Evolutionary conservation across 2,113 vertebrate species (phyloP), one percentile per base, ranked within the genome.

Genomic region (Dipodomys stephensi): DNA sequence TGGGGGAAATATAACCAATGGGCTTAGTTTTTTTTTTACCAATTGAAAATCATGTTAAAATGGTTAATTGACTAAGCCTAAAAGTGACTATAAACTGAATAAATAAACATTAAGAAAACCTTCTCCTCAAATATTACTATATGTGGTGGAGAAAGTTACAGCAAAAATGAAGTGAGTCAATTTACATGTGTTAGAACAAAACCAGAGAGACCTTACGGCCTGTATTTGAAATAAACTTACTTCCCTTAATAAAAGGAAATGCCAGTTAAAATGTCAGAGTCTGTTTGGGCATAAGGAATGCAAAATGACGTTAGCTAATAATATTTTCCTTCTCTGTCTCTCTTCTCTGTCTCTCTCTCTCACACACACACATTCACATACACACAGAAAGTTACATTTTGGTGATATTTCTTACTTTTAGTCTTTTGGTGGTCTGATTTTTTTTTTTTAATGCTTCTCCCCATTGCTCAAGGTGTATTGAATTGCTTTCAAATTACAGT

Each of bases 191-290:
- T 27, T 67, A 28, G 5, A 72, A 64, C 10, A 49, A 0, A 53
- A 25, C 73, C 60, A 27, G 15, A 72, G 19, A 82, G 82, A 88
- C 53, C 13, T 16, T 0, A 10, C 32, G 49, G 6, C 39, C 53
- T 53, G 16, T 4, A 77, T 69, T 67, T 88, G 28, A 77, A 76
- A 72, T 49, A 27, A 23, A 46, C 78, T 77, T 71, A 60, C 5
- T 85, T 25, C 22, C 27, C 32, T 91, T 94, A 78, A 89, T 94
- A 78, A 89, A 73, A 74, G 93, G 7, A 91, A 94, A 64, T 68
- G n/a, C 62, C 53, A 67, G 28, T 46, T 91, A 92, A 93, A 89
- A 82, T 65, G 12, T 90, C 74, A 65, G 62, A 39, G 8, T 74
- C 65, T 82, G 32, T 64, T 69, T 78, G 85, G 74, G 32, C 57